A percentile compares a stretch with the other conserved stretches of the same genome.
These are phyloP conservation scores for Propithecus perrieri DNA, from an alignment of 2,797 vertebrate genomes.

Conservation along the genomic window DNA sequence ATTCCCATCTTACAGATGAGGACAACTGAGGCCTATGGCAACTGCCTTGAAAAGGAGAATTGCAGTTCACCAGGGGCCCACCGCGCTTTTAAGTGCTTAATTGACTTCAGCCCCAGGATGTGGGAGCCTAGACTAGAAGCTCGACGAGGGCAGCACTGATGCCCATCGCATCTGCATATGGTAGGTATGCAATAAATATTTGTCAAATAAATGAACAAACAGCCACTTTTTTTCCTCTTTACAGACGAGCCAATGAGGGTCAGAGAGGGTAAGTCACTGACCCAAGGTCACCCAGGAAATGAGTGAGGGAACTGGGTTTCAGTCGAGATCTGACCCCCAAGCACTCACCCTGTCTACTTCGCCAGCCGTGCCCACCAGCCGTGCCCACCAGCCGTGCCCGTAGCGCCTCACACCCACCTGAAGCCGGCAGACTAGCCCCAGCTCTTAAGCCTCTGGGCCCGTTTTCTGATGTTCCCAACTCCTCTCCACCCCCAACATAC, in stretches of 20 bases:
- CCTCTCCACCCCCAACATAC: too few species aligned
- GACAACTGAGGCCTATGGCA: accelerated
- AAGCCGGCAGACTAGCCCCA: too few species aligned
- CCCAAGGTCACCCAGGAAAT: neutral
- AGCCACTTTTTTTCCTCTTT: neutral
- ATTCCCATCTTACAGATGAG: neutral
- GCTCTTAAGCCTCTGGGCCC: neutral
- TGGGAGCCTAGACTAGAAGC: neutral
- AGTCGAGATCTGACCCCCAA: neutral
- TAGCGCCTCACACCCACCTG: neutral
- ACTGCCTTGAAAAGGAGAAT: neutral
- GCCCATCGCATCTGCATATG: neutral
- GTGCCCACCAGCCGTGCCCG: too few species aligned
- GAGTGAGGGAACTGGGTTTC: neutral
- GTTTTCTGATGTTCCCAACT: neutral
- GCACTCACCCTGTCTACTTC: neutral
- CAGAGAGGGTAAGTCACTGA: neutral
- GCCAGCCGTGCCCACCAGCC: neutral
- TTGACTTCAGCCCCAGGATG: neutral
- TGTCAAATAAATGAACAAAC: neutral
- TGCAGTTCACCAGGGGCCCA: neutral
- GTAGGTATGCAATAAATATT: accelerated
- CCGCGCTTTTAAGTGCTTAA: too few species aligned
- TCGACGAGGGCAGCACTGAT: accelerated
- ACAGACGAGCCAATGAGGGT: neutral